These are phyloP conservation scores for Hippopotamus amphibius DNA, from an alignment of 2,113 vertebrate species.

Conservation along the genomic window DNA sequence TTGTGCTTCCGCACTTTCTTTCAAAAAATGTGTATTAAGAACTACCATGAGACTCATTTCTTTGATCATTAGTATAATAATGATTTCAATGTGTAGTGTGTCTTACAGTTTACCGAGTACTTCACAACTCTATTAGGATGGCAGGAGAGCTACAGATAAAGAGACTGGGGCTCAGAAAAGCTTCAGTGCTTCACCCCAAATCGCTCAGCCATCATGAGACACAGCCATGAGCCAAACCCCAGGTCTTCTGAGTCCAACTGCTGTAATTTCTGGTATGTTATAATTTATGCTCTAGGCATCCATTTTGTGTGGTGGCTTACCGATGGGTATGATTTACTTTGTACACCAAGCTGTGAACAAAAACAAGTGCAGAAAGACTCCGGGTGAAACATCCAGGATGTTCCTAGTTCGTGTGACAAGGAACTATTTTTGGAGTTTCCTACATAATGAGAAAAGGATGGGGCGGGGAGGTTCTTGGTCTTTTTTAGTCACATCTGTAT, in stretches of 20 bases:
- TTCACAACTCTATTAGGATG: conserved; percentile 17
- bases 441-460: not conserved
- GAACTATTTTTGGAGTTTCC: not conserved
- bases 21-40: conserved; percentile 14
- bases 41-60: not conserved
- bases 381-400: not conserved
- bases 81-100: not conserved
- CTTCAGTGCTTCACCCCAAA: not conserved
- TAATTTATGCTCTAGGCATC: not conserved
- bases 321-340: conserved; percentile 28
- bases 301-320: not conserved
- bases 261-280: not conserved
- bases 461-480: not conserved
- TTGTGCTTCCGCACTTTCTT: not conserved
- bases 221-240: not conserved
- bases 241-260: not conserved
- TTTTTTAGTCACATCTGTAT: not conserved
- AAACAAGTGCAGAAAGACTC: conserved; percentile 24
- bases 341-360: not conserved
- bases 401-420: not conserved
- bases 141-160: not conserved
- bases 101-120: conserved; percentile 34
- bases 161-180: not conserved
- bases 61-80: conserved; percentile 23
- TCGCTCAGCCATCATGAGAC: not conserved